phyloP scores from a whole-genome alignment of 2,113 vertebrate genomes.

The Pterocles orientalis region DNA sequence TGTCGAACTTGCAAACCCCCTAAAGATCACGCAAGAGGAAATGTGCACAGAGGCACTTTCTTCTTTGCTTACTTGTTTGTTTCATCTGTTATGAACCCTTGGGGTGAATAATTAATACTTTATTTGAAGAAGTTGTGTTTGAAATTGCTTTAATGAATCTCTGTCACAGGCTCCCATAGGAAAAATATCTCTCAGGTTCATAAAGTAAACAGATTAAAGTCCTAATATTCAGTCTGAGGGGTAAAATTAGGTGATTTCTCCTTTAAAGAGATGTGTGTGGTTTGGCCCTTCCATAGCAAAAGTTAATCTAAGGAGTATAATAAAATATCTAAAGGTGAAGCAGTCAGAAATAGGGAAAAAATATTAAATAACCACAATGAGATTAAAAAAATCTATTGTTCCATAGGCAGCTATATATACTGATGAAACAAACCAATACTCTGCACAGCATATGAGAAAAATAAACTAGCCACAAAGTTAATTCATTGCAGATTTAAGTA shows the following conservation, averaged over 20 bases:
- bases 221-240: neutral
- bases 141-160: neutral
- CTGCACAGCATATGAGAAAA: neutral
- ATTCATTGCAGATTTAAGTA: neutral
- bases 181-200: neutral
- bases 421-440: neutral
- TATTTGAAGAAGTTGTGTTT: conserved; percentile 7
- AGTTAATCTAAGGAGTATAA: neutral
- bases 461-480: neutral
- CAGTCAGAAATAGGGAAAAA: neutral
- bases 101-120: conserved; percentile 9
- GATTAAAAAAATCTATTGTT: neutral
- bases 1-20: neutral
- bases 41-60: neutral
- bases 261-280: neutral
- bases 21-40: neutral
- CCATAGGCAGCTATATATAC: neutral
- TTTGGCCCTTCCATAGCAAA: neutral
- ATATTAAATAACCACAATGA: neutral
- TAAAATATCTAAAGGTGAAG: neutral
- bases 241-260: neutral
- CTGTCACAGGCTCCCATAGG: neutral
- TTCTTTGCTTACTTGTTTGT: neutral
- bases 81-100: conserved; percentile 2
- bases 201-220: neutral